phyloP scores from a whole-genome alignment of 1,140 invertebrate species.

The Philopotamus ludificatus region DNA sequence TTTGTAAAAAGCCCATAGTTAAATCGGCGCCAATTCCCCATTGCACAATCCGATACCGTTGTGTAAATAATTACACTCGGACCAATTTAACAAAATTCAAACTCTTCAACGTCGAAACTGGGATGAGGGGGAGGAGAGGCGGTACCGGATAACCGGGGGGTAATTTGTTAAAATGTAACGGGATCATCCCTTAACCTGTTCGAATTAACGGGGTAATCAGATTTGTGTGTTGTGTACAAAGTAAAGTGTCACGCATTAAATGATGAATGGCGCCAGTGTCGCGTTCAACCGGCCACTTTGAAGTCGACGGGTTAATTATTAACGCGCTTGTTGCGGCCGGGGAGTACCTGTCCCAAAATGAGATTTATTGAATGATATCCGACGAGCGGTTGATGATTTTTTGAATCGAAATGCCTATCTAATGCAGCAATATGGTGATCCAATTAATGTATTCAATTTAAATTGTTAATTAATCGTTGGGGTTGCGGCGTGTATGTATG shows the following conservation, averaged over 20 bases:
- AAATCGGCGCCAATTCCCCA: background rate
- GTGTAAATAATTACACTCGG: background rate
- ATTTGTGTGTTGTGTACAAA: background rate
- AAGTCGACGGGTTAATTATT: background rate
- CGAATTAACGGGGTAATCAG: slow-evolving; percentile 2
- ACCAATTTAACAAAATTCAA: slow-evolving; percentile 9
- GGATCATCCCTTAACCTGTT: background rate
- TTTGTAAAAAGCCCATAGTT: background rate
- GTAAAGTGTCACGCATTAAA: background rate
- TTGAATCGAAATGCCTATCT: too few species aligned
- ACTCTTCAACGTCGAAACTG: slow-evolving; percentile 3
- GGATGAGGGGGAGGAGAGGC: too few species aligned
- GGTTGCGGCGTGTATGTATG: too few species aligned
- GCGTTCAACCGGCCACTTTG: background rate
- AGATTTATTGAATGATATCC: too few species aligned
- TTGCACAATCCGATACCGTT: background rate
- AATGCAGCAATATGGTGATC: too few species aligned
- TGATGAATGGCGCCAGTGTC: background rate
- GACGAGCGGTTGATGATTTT: too few species aligned
- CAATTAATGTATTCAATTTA: too few species aligned
- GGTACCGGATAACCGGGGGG: too few species aligned
- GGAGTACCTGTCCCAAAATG: too few species aligned
- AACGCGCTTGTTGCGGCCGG: too few species aligned
- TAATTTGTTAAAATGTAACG: slow-evolving; percentile 20
- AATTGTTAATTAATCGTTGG: too few species aligned